A percentile compares a stretch with the other conserved stretches of the same genome.
phyloP scores from a whole-genome alignment of 2,888 invertebrate genomes.

The Lasioglossum vierecki region DNA sequence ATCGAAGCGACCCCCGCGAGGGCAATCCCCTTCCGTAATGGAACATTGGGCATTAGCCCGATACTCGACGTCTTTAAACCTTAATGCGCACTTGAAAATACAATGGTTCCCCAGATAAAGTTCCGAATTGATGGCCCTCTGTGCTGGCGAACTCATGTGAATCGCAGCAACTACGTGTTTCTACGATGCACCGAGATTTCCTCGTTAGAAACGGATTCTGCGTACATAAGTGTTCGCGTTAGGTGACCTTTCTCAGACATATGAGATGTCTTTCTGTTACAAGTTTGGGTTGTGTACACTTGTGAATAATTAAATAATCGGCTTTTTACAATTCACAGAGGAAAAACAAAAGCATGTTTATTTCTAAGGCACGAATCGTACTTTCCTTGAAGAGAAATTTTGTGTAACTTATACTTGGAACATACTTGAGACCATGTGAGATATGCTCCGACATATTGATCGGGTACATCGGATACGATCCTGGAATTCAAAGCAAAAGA shows the following conservation, averaged over 20 bases:
- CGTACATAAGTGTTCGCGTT: not conserved
- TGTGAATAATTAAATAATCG: too few species aligned
- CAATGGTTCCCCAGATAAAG: not conserved
- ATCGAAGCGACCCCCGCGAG: slow-evolving; percentile 22
- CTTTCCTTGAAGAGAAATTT: not conserved
- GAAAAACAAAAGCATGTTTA: too few species aligned
- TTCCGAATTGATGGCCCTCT: not conserved
- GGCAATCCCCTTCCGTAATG: slow-evolving; percentile 11
- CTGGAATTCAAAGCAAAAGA: not conserved
- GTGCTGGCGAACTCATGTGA: not conserved
- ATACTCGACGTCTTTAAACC: slow-evolving; percentile 20
- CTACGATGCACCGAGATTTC: not conserved
- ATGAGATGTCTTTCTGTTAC: too few species aligned
- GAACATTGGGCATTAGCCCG: slow-evolving; percentile 17
- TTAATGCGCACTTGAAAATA: not conserved
- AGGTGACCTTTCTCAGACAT: not conserved
- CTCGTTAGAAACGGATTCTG: too few species aligned
- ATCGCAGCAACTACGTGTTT: not conserved
- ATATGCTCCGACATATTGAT: not conserved
- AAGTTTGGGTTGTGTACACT: too few species aligned
- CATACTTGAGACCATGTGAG: not conserved
- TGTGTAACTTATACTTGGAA: not conserved
- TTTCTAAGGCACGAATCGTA: too few species aligned
- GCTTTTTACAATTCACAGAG: too few species aligned
- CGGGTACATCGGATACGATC: not conserved